Evolutionary conservation across 1,140 invertebrate species (phyloP).

Genomic region (Atta cephalotes): DNA sequence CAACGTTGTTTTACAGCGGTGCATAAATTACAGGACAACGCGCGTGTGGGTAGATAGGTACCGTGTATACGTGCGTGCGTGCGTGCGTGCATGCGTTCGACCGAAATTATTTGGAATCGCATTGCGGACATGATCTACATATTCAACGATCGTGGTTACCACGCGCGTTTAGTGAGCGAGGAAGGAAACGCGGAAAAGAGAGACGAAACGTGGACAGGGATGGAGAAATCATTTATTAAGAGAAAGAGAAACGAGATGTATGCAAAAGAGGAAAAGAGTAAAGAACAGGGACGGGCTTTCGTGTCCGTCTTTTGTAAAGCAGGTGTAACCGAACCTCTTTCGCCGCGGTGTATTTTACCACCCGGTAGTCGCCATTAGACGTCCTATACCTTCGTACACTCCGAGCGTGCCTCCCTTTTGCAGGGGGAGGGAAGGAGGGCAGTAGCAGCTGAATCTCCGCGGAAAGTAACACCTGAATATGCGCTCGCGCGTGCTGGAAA

Average conservation of each 20-base stretch:
- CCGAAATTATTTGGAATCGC: slow-evolving; percentile 57
- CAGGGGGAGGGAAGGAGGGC: slow-evolving; percentile 42
- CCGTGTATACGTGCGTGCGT: not conserved
- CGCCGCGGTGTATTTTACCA: slow-evolving; percentile 77
- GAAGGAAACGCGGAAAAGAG: slow-evolving; percentile 23
- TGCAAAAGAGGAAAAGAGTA: not conserved
- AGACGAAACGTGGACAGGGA: slow-evolving; percentile 13
- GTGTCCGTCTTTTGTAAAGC: slow-evolving; percentile 75
- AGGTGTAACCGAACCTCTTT: slow-evolving; percentile 80
- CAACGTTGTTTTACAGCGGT: slow-evolving; percentile 43
- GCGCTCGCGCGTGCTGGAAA: slow-evolving; percentile 29
- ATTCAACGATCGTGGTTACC: slow-evolving; percentile 71
- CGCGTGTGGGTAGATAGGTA: too few species aligned
- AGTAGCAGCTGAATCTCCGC: slow-evolving; percentile 80
- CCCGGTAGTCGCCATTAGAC: slow-evolving; percentile 80
- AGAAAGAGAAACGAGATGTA: not conserved
- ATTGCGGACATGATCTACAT: slow-evolving; percentile 65
- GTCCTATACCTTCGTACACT: slow-evolving; percentile 68
- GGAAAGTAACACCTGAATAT: slow-evolving; percentile 80
- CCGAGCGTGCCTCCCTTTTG: slow-evolving; percentile 67
- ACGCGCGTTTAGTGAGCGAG: slow-evolving; percentile 47
- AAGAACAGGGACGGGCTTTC: slow-evolving; percentile 41
- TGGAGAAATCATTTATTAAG: slow-evolving; percentile 29
- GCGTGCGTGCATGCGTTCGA: not conserved
- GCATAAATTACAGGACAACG: slow-evolving; percentile 48